A percentile compares a stretch with the other conserved stretches of the same genome.
phyloP scores from a whole-genome alignment of 2,888 invertebrate species.

The Syrista parreyssii region DNA sequence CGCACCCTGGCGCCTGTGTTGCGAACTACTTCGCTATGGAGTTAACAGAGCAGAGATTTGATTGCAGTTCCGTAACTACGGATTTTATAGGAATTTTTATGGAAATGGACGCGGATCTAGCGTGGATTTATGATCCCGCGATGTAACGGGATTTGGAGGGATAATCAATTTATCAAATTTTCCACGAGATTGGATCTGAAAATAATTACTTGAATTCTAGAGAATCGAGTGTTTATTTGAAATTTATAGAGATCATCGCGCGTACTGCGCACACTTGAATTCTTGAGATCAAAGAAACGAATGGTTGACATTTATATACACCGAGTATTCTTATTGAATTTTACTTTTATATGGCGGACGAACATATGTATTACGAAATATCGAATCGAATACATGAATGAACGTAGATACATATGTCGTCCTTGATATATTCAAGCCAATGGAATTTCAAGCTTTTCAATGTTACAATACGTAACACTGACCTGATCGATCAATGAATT shows the following conservation, averaged over 20 bases:
- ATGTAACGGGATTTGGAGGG: neutral
- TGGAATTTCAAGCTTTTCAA: neutral
- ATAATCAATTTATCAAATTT: neutral
- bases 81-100: neutral
- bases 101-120: neutral
- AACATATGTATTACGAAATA: neutral
- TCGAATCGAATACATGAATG: neutral
- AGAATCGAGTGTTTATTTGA: neutral
- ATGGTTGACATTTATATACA: neutral
- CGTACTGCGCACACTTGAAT: neutral
- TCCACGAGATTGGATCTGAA: neutral
- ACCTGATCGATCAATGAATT: neutral
- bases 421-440: neutral
- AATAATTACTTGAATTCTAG: neutral
- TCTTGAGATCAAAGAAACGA: neutral
- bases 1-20: neutral
- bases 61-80: neutral
- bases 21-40: too few species aligned
- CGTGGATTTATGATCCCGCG: neutral
- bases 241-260: neutral
- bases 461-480: neutral
- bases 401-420: neutral
- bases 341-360: neutral
- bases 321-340: neutral
- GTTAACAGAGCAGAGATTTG: neutral